phyloP scores from a whole-genome alignment of 2,888 invertebrate genomes.

The Belgica antarctica region DNA sequence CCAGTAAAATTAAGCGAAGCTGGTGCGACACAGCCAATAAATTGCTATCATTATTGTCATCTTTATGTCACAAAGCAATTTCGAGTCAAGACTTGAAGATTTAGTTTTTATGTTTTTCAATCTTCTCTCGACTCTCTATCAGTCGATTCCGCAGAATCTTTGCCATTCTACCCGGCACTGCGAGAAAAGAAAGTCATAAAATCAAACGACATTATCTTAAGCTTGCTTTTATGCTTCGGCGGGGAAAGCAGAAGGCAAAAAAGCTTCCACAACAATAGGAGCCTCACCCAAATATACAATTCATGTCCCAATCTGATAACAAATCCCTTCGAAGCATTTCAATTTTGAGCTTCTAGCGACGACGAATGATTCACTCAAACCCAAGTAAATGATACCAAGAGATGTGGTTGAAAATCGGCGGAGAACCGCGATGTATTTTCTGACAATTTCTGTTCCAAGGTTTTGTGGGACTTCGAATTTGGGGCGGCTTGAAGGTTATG shows the following conservation, averaged over 20 bases:
- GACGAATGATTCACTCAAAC: constrained; percentile 30
- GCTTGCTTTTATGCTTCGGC: constrained; percentile 15
- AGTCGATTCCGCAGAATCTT: constrained; percentile 21
- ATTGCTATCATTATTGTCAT: constrained; percentile 44
- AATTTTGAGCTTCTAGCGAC: neutral
- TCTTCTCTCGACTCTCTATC: neutral
- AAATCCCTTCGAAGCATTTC: constrained; percentile 6
- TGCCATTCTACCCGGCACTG: neutral
- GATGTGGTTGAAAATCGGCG: constrained; percentile 43
- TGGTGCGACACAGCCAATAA: constrained; percentile 28
- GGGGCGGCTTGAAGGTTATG: neutral
- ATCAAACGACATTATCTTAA: constrained; percentile 42
- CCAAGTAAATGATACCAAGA: constrained; percentile 40
- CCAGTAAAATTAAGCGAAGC: neutral
- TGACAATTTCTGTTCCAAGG: constrained; percentile 19
- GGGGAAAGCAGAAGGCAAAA: no score
- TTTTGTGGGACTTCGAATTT: neutral
- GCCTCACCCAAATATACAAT: no score
- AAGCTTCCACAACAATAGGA: no score
- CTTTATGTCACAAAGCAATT: constrained; percentile 34
- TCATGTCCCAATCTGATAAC: neutral
- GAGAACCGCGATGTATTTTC: constrained; percentile 41
- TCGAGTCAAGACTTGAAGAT: neutral
- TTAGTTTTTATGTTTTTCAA: constrained; percentile 38
- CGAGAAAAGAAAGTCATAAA: constrained; percentile 36